Conservation (phyloP, 2,888 invertebrate species). For the Leucophenga montana region DNA sequence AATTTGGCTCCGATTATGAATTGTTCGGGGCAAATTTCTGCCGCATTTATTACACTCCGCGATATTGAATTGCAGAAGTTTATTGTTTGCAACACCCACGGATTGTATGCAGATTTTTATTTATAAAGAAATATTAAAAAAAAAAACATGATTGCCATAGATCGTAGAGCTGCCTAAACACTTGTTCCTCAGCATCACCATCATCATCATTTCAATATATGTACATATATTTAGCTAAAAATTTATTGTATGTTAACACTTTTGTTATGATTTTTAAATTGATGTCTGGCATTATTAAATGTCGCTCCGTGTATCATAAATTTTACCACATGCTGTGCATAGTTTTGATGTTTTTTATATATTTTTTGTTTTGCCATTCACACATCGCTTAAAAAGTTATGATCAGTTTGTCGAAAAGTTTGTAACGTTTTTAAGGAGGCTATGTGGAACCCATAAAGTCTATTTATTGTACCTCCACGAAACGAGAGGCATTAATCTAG, state of each 20-base stretch:
- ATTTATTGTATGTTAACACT: conserved; percentile 13
- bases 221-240: too few relatives aligned
- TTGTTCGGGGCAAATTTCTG: conserved; percentile 7
- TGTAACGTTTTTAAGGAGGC: too few relatives aligned
- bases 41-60: not conserved
- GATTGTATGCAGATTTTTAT: conserved; percentile 5
- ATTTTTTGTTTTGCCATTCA: not conserved
- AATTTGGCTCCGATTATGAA: conserved; percentile 20
- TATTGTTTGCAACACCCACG: not conserved
- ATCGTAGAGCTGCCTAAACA: too few relatives aligned
- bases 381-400: too few relatives aligned
- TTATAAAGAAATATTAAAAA: not conserved
- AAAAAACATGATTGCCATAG: too few relatives aligned
- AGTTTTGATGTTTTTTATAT: not conserved
- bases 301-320: not conserved
- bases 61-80: not conserved
- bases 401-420: too few relatives aligned
- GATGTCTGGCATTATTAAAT: conserved; percentile 20
- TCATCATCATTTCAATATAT: too few relatives aligned
- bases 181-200: too few relatives aligned
- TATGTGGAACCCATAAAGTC: too few relatives aligned
- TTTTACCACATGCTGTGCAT: conserved; percentile 12
- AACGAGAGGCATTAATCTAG: too few relatives aligned
- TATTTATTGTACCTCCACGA: too few relatives aligned
- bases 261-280: conserved; percentile 25